Conservation (phyloP, 2,113 vertebrate genomes). For the Rhagologus leucostigma region DNA sequence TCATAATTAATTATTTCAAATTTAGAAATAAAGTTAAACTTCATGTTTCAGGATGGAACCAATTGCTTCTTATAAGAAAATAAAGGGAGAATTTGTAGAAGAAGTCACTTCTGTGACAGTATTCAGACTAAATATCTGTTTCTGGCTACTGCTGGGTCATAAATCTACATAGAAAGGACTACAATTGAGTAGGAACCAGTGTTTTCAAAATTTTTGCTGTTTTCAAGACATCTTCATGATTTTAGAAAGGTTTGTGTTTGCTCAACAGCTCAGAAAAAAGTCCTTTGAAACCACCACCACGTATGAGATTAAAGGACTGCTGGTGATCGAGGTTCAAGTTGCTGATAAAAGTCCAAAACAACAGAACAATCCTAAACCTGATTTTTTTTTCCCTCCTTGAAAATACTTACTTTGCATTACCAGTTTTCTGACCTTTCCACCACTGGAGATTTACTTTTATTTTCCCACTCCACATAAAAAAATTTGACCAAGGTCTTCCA, state of each 20-base stretch:
- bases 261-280: background rate
- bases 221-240: background rate
- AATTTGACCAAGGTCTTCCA: background rate
- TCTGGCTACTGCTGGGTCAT: background rate
- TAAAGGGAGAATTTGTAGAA: background rate
- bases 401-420: background rate
- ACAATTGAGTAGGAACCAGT: background rate
- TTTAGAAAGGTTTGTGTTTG: background rate
- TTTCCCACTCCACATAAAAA: background rate
- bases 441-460: background rate
- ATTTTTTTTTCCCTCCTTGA: background rate
- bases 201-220: background rate
- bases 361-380: background rate
- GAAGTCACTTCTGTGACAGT: background rate
- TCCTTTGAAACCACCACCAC: background rate
- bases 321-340: background rate
- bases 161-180: background rate
- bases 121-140: background rate
- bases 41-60: background rate
- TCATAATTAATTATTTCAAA: background rate
- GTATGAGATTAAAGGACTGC: background rate
- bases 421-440: background rate
- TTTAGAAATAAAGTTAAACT: background rate
- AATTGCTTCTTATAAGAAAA: background rate
- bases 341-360: background rate